Base-by-base conservation (phyloP, 1,140 invertebrate genomes). In the Drosophila dunni region DNA sequence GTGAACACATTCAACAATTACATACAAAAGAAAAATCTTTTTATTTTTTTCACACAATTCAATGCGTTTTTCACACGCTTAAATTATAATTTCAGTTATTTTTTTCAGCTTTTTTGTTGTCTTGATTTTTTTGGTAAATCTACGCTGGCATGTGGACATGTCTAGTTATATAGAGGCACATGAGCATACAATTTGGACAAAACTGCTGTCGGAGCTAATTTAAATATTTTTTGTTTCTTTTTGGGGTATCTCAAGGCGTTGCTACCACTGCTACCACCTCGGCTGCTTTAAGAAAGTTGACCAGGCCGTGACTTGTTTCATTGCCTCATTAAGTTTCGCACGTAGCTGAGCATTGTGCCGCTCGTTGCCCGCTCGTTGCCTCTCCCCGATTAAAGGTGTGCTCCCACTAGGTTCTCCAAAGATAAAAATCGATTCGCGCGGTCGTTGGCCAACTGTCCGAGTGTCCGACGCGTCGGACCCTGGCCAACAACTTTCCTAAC, bases 371-470 rank as follows among this genome's bases (percentile, higher is more conserved):
- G 36, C 50, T 36, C 34, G 38, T 33, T 42, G 44, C 17, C 51
- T 40, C 17, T 40, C 29, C 13, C 13, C 24, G 20, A 29, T 54
- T 6, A 29, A 9, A 5, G 1, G 36, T 15, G 11, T n/a, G 7
- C 7, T 20, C 10, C 24, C 34, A 24, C 40, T 56, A 38, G 2
- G 61, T 68, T 48, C 60, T 79, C 6, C 45, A 71, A 20, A 88
- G 84, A 88, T 88, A 88, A 88, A 86, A 88, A 88, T 88, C 84
- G 84, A 88, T 88, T 88, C 81, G 67, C 84, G 80, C 77, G 84
- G 83, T 84, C 83, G 83, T 86, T 84, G 83, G 68, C 83, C 82
- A 75, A 85, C 61, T 85, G 83, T 76, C 78, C 77, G 66, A 72
- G 13, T 46, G 44, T 68, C 51, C 51, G 54, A 20, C 45, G 13